Conservation (phyloP, 92 coral and sea anemone genomes). For the Palythoa caribaeorum region DNA sequence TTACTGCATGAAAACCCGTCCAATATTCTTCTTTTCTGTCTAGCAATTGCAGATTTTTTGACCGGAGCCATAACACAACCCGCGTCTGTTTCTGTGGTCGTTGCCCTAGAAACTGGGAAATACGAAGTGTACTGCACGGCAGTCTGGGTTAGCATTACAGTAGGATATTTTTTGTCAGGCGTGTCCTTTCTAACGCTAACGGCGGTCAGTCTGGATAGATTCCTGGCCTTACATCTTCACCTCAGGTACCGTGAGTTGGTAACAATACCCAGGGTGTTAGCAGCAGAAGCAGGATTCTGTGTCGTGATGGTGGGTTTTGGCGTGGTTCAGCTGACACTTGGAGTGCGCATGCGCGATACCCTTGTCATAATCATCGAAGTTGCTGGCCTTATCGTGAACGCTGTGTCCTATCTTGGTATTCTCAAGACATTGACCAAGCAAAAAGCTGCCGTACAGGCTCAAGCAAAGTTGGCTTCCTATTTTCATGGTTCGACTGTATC, state of each 20-base stretch:
- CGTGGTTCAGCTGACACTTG: too few relatives aligned
- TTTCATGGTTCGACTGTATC: neutral
- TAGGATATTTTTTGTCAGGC: too few relatives aligned
- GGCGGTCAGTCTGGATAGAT: too few relatives aligned
- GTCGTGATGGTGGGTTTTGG: too few relatives aligned
- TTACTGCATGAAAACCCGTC: constrained; percentile 26
- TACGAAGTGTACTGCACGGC: constrained; percentile 30
- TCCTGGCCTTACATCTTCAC: too few relatives aligned
- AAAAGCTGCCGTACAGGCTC: neutral
- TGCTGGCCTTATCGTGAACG: neutral
- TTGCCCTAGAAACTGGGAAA: constrained; percentile 3
- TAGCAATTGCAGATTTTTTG: constrained; percentile 8
- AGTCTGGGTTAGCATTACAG: neutral
- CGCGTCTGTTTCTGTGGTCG: neutral
- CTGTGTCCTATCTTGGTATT: neutral
- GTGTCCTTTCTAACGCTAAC: too few relatives aligned
- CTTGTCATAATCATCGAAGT: neutral
- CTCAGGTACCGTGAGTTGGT: too few relatives aligned
- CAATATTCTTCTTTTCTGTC: constrained; percentile 45
- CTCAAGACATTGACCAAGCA: neutral
- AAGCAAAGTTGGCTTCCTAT: neutral
- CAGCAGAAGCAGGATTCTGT: too few relatives aligned
- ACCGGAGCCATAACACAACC: constrained; percentile 29
- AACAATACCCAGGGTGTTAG: too few relatives aligned
- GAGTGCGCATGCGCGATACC: too few relatives aligned